These are phyloP conservation scores for Anguilla marmorata DNA, from an alignment of 2,797 vertebrate species.

Conservation along the genomic window DNA sequence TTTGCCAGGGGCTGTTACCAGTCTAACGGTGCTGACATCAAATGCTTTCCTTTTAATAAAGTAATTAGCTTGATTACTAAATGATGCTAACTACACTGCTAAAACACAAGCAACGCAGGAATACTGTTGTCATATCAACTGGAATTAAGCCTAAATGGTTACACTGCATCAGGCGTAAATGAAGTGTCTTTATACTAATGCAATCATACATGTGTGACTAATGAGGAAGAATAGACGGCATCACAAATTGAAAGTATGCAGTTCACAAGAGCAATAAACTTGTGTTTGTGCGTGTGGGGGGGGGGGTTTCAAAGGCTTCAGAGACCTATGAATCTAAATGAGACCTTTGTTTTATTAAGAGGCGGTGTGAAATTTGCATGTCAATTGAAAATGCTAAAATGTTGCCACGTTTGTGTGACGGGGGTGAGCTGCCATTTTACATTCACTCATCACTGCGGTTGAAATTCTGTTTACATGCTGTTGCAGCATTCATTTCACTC, in stretches of 20 bases:
- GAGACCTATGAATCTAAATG: neutral
- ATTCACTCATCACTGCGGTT: neutral
- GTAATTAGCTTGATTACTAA: neutral
- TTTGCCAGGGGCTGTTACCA: no score
- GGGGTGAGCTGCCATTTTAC: neutral
- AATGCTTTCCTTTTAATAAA: neutral
- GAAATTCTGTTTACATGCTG: slow-evolving; percentile 7
- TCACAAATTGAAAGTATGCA: neutral
- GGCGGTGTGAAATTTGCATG: slow-evolving; percentile 19
- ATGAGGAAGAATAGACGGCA: neutral
- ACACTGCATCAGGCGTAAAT: neutral
- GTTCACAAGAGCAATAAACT: slow-evolving; percentile 1
- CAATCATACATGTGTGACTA: neutral
- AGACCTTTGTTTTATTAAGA: slow-evolving; percentile 1
- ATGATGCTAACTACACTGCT: neutral
- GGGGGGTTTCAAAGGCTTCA: neutral
- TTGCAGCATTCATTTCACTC: neutral
- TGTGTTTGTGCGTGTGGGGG: neutral
- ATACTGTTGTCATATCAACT: neutral
- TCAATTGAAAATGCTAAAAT: neutral
- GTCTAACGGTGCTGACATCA: neutral
- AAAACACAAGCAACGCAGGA: neutral
- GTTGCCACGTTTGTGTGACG: neutral
- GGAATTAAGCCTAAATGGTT: neutral
- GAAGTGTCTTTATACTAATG: slow-evolving; percentile 2